Evolutionary conservation across 2,113 vertebrate genomes (phyloP), one percentile per base, ranked within the genome.

Genomic region (Chionomys nivalis): DNA sequence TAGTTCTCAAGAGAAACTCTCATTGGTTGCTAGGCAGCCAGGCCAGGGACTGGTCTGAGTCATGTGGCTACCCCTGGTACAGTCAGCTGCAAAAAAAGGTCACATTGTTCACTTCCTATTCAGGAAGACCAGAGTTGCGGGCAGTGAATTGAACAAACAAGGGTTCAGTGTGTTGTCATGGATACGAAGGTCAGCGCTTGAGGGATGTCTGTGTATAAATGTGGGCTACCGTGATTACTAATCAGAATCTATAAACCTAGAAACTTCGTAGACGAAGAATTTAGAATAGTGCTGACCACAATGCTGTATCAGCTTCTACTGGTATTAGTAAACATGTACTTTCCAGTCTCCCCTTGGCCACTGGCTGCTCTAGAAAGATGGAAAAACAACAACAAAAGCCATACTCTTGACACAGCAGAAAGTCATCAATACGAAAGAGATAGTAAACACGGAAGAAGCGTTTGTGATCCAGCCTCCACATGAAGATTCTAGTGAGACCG

Each of bases 101-200:
- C 49, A 1, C 33, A 11, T 7, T 6, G 21, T 44, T 39, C n/a
- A 24, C 24, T 47, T 47, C 11, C 31, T 21, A n/a, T 26, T 87
- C 8, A 17, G 39, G 70, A 87, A 68, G 88, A 47, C 14, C 23
- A 19, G n/a, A 19, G 2, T 28, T 19, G 7, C 0, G 23, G 21
- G 1, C 8, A 2, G 3, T 7, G 23, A 44, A 36, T 0, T 47
- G 11, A 63, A 26, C 42, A 79, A 68, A 58, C 31, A 31, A 49
- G 73, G 19, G n/a, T 12, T 83, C 24, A 6, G 24, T 4, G 44
- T 4, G 23, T 23, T 24, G n/a, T 70, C 76, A 66, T 28, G 42
- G 49, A 42, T 52, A n/a, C 0, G 3, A 17, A 77, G 23, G 14
- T 36, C 19, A 26, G 21, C 0, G 0, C 1, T 28, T 68, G 70